Evolutionary conservation across 2,797 vertebrate genomes (phyloP).

Genomic region (Buphagus erythrorhynchus): DNA sequence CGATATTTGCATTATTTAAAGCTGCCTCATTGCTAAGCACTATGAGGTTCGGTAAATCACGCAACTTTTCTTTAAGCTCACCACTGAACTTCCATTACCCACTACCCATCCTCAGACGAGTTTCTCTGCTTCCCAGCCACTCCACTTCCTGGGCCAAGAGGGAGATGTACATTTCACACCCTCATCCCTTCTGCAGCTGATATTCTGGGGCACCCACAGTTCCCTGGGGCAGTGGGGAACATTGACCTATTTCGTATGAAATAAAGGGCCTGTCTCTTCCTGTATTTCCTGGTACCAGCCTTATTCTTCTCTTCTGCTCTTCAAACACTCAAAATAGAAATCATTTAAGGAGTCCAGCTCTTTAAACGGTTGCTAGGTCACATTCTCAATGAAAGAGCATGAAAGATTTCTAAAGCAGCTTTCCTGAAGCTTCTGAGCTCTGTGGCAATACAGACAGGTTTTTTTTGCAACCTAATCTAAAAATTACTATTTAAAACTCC

Average conservation of each 20-base stretch:
- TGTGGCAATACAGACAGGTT: neutral
- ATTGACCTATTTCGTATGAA: neutral
- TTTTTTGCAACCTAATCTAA: neutral
- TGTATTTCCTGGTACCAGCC: neutral
- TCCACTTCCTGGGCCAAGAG: neutral
- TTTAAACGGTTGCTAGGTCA: neutral
- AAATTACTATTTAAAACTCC: neutral
- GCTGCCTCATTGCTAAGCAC: neutral
- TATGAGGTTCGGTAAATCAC: neutral
- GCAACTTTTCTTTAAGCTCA: neutral
- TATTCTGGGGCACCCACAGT: accelerated
- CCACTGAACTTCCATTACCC: neutral
- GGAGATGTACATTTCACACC: accelerated
- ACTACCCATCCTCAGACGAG: neutral
- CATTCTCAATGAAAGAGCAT: neutral
- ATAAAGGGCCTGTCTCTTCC: neutral
- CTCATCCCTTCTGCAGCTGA: neutral
- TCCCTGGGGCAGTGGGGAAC: accelerated
- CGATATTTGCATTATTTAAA: neutral
- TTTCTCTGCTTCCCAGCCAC: neutral
- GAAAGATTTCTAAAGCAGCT: neutral
- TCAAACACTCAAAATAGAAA: neutral
- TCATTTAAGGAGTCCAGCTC: neutral
- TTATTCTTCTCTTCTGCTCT: neutral
- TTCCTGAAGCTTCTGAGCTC: neutral